These are phyloP conservation scores for Apodemus speciosus DNA, from an alignment of 2,113 vertebrate genomes.

Conservation along the genomic window DNA sequence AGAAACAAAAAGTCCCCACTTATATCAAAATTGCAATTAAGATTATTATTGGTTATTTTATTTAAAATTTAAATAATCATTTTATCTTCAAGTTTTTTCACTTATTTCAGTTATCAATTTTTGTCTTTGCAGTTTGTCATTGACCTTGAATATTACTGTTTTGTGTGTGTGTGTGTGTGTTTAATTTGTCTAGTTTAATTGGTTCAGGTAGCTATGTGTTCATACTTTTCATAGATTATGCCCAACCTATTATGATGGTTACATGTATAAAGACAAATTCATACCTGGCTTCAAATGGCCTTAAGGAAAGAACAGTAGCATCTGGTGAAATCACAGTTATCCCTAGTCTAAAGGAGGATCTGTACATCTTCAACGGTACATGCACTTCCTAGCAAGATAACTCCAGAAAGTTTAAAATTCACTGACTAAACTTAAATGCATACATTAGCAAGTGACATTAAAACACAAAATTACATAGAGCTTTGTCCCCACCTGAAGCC, in stretches of 20 bases:
- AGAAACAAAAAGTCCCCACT: constrained; percentile 13
- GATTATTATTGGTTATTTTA: not conserved
- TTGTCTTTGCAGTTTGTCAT: constrained; percentile 49
- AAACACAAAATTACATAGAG: not conserved
- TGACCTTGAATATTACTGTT: not conserved
- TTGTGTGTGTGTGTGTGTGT: not conserved
- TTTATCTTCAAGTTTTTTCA: constrained; percentile 5
- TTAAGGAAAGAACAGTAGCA: not conserved
- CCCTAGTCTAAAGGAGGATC: not conserved
- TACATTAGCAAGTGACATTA: not conserved
- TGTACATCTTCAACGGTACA: not conserved
- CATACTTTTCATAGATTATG: not conserved
- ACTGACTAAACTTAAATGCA: not conserved
- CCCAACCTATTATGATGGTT: not conserved
- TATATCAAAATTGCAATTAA: constrained; percentile 45
- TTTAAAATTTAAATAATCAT: not conserved
- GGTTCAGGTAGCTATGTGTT: not conserved
- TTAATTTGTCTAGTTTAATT: constrained; percentile 39
- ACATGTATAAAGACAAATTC: not conserved
- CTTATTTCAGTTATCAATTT: not conserved
- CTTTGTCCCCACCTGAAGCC: not conserved
- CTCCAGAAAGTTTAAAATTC: constrained; percentile 32
- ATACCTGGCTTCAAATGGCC: not conserved
- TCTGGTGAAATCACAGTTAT: not conserved
- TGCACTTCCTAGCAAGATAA: not conserved